Evolutionary conservation across 2,888 invertebrate genomes (phyloP).

Genomic region (Periphyllus acericola): DNA sequence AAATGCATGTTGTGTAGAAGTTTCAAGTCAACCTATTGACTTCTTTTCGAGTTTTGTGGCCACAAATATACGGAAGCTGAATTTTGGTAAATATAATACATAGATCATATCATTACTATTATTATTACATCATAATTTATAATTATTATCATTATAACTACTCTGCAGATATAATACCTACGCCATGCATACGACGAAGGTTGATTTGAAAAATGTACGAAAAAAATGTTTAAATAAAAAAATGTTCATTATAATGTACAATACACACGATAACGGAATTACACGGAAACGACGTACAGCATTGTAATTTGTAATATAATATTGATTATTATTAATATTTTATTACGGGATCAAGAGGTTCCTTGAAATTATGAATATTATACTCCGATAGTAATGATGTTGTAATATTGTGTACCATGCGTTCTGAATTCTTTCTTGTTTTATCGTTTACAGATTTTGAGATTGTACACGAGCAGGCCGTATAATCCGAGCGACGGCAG

Average conservation of each 20-base stretch:
- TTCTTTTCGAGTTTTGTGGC: too few relatives aligned
- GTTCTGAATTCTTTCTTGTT: constrained; percentile 6
- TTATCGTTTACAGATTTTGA: not conserved
- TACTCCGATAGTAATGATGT: constrained; percentile 2
- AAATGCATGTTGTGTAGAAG: too few relatives aligned
- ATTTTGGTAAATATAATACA: too few relatives aligned
- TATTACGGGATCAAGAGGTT: constrained; percentile 15
- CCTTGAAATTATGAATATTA: constrained; percentile 3
- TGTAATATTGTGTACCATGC: not conserved
- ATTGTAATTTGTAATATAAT: not conserved
- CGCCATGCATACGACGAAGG: too few relatives aligned
- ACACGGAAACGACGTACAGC: not conserved
- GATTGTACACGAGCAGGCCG: not conserved
- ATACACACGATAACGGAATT: not conserved
- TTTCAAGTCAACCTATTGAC: too few relatives aligned
- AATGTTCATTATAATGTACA: too few relatives aligned
- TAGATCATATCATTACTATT: not conserved
- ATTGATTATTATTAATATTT: not conserved
- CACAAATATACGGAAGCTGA: too few relatives aligned
- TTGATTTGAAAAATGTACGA: too few relatives aligned
- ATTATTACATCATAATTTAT: not conserved
- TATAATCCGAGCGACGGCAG: not conserved
- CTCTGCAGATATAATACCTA: too few relatives aligned
- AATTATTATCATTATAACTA: too few relatives aligned
- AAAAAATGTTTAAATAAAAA: too few relatives aligned